Evolutionary conservation across 2,797 vertebrate genomes (phyloP), one percentile per base, ranked within the genome.

Genomic region (Cryptoblepharus egeriae): DNA sequence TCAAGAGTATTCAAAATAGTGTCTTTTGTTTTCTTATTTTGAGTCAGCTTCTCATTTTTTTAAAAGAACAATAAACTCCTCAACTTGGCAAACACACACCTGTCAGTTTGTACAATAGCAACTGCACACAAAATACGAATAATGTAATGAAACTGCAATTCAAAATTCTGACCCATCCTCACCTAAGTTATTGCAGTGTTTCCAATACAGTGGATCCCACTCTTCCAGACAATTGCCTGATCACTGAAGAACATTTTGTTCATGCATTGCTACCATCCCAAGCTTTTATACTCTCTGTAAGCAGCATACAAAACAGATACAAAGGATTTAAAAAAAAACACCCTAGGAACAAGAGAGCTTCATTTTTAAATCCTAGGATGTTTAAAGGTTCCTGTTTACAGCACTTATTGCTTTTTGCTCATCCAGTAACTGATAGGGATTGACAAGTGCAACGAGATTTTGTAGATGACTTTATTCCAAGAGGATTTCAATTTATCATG

Each of bases 21-120:
- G n/a, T n/a, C n/a, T n/a, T n/a, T 57, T 57, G 3, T 4, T 92
- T 92, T 88, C 89, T 91, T 88, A 77, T 85, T 85, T 85, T 89
- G 83, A 88, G 87, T 88, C 11, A 58, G 64, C 26, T 39, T 11
- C 26, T 64, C 2, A 18, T 32, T 89, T 87, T 88, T 89, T 90
- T 70, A 80, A 71, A 69, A 30, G n/a, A n/a, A n/a, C n/a, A n/a
- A 22, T 88, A 83, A 85, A 86, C 63, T 82, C 37, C 49, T 87
- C 30, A 45, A 81, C 84, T 84, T 79, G 85, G 74, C 79, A 87
- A 68, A 65, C 24, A 26, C 35, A 39, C 73, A 39, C 73, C n/a
- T 39, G 22, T 37, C 35, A 74, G 68, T 57, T 68, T 75, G 37
- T 68, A 75, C n/a, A 45, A 49, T 37, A 32, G 76, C 22, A 57